Evolutionary conservation across 2,888 invertebrate genomes (phyloP), one percentile per base, ranked within the genome.

Genomic region (Latheticus oryzae): DNA sequence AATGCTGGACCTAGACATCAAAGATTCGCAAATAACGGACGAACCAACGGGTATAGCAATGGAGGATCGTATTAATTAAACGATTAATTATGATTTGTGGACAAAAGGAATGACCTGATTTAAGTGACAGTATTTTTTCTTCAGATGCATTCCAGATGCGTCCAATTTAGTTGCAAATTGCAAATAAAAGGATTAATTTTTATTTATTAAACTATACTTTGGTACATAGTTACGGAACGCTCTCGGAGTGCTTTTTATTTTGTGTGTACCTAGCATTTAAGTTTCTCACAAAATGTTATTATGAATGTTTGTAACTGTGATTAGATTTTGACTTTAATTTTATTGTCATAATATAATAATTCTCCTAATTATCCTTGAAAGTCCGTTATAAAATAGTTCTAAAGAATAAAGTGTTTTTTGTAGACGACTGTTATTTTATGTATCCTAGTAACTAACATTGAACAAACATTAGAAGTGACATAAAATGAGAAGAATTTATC

Each of bases 51-150:
- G 47, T 56, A 57, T 15, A 60, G 53, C 50, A 63, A 65, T 51
- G 61, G 61, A 35, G 42, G 72, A 78, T 78, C 76, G n/a, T n/a
- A n/a, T n/a, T 76, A 76, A 79, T 48, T 65, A 57, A 47, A 37
- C 9, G n/a, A 17, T 17, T 17, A 16, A 8, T n/a, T n/a, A n/a
- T n/a, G n/a, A n/a, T n/a, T 9, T 35, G 47, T 37, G 48, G 59
- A 51, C 60, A 51, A 55, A n/a, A 19, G 58, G 58, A 53, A 52
- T 54, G 35, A 52, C 52, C 57, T 52, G 53, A 35, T 40, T 11
- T 17, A 15, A 7, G 24, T 38, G 32, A 28, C 62, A 63, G 61
- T 63, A 63, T 66, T 66, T 48, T 47, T 65, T 30, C 63, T 69
- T 68, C 66, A 58, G 68, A 63, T 69, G 70, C 70, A 70, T 69